These are phyloP conservation scores for Nasonia oneida DNA, from an alignment of 2,888 invertebrate genomes.

Conservation along the genomic window DNA sequence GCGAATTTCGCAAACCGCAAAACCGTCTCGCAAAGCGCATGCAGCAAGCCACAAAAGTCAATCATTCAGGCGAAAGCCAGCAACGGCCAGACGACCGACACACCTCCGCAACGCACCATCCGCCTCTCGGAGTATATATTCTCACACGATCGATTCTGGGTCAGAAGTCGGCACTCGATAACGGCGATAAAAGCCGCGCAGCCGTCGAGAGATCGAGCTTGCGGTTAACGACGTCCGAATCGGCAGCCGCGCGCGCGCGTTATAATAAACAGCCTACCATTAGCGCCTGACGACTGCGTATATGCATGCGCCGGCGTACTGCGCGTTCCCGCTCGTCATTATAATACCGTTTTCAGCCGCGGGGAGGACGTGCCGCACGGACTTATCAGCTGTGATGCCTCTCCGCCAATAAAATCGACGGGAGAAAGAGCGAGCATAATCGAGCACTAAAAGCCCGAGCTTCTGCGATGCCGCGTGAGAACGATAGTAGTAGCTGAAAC, in stretches of 20 bases:
- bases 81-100: background rate
- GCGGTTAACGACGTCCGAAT: background rate
- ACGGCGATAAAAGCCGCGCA: background rate
- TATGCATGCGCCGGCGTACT: background rate
- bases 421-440: background rate
- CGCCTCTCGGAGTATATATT: background rate
- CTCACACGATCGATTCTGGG: conserved; percentile 21
- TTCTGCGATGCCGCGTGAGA: no score
- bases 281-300: background rate
- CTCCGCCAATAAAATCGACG: conserved; percentile 4
- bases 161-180: conserved; percentile 11
- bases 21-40: background rate
- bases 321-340: conserved; percentile 15
- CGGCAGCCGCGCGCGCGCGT: conserved; percentile 5
- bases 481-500: background rate
- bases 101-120: background rate
- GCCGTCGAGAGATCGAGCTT: background rate
- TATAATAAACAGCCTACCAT: conserved; percentile 8
- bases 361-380: background rate
- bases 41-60: background rate
- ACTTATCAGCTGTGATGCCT: background rate
- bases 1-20: no score
- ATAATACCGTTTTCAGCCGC: conserved; percentile 30
- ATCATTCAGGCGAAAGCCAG: background rate
- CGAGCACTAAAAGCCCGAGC: background rate